These are phyloP conservation scores for Pseudonaja textilis DNA, from an alignment of 2,113 vertebrate species.

Conservation along the genomic window DNA sequence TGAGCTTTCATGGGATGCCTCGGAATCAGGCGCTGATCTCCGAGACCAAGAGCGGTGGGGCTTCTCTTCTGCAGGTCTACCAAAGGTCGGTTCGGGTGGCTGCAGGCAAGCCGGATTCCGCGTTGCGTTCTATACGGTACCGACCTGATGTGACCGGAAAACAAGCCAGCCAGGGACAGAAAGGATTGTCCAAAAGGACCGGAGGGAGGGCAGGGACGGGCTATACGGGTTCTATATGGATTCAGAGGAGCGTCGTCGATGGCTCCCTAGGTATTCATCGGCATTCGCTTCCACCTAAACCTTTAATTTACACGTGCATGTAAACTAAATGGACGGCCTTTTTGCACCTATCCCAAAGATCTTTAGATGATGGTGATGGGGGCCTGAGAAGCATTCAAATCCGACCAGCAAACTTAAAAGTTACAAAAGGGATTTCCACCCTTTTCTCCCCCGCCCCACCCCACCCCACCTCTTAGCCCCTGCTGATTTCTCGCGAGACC, in stretches of 20 bases:
- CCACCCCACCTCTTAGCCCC: neutral
- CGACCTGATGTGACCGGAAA: neutral
- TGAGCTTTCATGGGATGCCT: neutral
- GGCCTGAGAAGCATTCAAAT: neutral
- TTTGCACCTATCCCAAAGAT: neutral
- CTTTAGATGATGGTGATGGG: neutral
- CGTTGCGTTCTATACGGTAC: no score
- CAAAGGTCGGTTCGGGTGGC: neutral
- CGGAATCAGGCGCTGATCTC: neutral
- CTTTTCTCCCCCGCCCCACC: neutral
- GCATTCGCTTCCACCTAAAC: neutral
- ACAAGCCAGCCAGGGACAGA: no score
- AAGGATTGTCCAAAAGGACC: no score
- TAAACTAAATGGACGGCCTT: neutral
- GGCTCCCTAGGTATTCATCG: neutral
- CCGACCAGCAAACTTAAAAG: neutral
- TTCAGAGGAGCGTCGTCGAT: neutral
- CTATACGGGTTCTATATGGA: neutral
- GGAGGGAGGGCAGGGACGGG: neutral
- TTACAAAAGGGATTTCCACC: neutral
- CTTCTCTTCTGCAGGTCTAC: neutral
- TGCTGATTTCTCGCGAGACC: neutral
- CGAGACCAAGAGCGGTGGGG: neutral
- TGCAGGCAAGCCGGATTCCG: neutral
- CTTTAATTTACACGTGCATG: neutral